Evolutionary conservation across 2,888 invertebrate genomes (phyloP), one percentile per base, ranked within the genome.

Genomic region (Trichopria drosophilae): DNA sequence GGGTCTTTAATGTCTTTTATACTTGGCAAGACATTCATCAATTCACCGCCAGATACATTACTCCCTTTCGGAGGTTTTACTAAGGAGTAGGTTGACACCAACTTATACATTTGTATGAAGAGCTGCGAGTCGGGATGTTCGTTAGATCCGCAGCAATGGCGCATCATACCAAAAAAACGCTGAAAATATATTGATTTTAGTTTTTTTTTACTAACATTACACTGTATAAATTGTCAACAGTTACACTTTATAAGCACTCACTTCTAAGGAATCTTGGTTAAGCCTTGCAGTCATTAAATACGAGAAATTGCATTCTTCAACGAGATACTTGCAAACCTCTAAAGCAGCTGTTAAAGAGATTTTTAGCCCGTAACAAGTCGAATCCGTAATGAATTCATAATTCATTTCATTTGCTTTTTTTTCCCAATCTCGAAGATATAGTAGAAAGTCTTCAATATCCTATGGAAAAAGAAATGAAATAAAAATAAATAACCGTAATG

Each of bases 231-330:
- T 10, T 15, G n/a, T n/a, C n/a, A n/a, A n/a, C n/a, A n/a, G n/a
- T n/a, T n/a, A n/a, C n/a, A n/a, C n/a, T n/a, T n/a, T n/a, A n/a
- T n/a, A n/a, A n/a, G n/a, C n/a, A n/a, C n/a, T 28, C 18, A 47
- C 47, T 34, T 47, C 34, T 7, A 47, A 24, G 9, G 13, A 24
- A 16, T 47, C 47, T 9, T 47, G 40, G 20, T 40, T 35, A 1
- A 44, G 19, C 15, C 43, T 24, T 12, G 46, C 32, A 0, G 43
- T 56, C 50, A 56, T 51, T 3, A 51, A 26, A 20, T 52, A 52
- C 6, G 9, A 12, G 18, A 49, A 55, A 6, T 20, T 16, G 12
- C 46, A 53, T 28, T 52, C 15, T 1, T 24, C 34, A 1, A 39
- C 37, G 18, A 55, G 24, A 39, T 52, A 55, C 6, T 22, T 13